phyloP scores from a whole-genome alignment of 2,888 invertebrate genomes.

The Troglohyphantes excavatus region DNA sequence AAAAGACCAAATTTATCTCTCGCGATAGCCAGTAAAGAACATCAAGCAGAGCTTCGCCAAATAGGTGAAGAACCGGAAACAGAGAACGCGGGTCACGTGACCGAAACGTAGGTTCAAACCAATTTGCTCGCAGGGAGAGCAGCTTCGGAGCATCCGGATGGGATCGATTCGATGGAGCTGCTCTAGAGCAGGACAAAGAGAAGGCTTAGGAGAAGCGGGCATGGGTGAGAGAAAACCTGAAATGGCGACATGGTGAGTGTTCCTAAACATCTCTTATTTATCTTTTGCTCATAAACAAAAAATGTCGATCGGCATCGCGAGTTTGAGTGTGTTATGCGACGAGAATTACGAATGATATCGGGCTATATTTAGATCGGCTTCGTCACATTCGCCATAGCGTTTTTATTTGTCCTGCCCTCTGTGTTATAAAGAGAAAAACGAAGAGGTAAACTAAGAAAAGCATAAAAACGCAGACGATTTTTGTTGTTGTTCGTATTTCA shows the following conservation, averaged over 20 bases:
- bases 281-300: neutral
- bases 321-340: neutral
- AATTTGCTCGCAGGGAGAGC: constrained; percentile 67
- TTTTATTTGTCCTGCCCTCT: constrained; percentile 72
- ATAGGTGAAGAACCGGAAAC: constrained; percentile 76
- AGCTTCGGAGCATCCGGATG: constrained; percentile 46
- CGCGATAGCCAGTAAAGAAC: constrained; percentile 51
- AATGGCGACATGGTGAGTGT: constrained; percentile 59
- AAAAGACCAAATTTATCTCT: constrained; percentile 60
- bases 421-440: constrained; percentile 40
- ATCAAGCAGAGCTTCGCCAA: constrained; percentile 33
- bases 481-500: constrained; percentile 10
- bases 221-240: constrained; percentile 42
- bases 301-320: neutral
- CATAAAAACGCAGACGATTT: constrained; percentile 20
- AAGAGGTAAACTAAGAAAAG: constrained; percentile 55
- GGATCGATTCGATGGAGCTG: constrained; percentile 59
- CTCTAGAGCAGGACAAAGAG: constrained; percentile 53
- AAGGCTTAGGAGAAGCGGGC: constrained; percentile 34
- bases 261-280: constrained; percentile 8
- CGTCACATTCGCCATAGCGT: constrained; percentile 55
- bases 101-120: constrained; percentile 67
- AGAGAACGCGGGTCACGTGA: constrained; percentile 67
- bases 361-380: constrained; percentile 71
- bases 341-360: constrained; percentile 19